Conservation (phyloP, 2,113 vertebrate genomes). For the Anolis sagrei region DNA sequence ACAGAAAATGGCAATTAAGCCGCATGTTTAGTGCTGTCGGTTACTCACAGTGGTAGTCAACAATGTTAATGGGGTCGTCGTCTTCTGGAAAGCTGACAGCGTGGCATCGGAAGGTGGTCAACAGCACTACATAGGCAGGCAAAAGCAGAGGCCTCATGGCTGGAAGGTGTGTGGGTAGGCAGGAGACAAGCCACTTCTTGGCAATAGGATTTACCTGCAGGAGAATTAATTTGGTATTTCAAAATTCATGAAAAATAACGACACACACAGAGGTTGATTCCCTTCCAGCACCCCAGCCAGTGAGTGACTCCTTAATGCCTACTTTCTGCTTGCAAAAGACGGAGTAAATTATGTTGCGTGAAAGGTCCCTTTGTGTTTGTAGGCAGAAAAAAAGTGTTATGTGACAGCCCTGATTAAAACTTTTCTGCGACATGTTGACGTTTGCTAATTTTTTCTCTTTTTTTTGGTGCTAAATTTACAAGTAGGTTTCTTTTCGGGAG, state of each 20-base stretch:
- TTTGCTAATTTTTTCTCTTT: slow-evolving; percentile 41
- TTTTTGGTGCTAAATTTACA: slow-evolving; percentile 50
- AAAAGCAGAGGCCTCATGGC: slow-evolving; percentile 87
- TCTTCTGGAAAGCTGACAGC: slow-evolving; percentile 97
- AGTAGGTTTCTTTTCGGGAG: slow-evolving; percentile 45
- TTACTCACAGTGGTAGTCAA: slow-evolving; percentile 94
- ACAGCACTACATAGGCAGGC: slow-evolving; percentile 80
- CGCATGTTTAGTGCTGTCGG: not conserved
- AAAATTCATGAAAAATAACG: not conserved
- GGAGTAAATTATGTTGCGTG: slow-evolving; percentile 10
- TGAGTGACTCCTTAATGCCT: not conserved
- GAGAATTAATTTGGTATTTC: slow-evolving; percentile 36
- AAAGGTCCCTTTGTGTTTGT: slow-evolving; percentile 26
- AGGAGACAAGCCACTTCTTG: slow-evolving; percentile 66
- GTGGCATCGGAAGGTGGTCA: slow-evolving; percentile 76
- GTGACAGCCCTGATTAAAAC: slow-evolving; percentile 44
- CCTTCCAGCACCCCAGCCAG: not conserved
- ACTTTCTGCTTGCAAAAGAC: not conserved
- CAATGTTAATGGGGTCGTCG: slow-evolving; percentile 84
- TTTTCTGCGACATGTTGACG: slow-evolving; percentile 46
- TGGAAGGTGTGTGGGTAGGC: slow-evolving; percentile 53
- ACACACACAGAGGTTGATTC: not conserved
- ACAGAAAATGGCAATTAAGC: not conserved
- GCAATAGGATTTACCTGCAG: slow-evolving; percentile 79
- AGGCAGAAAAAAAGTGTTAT: slow-evolving; percentile 15